Evolutionary conservation across 2,888 invertebrate species (phyloP).

Genomic region (Thymelicus sylvestris): DNA sequence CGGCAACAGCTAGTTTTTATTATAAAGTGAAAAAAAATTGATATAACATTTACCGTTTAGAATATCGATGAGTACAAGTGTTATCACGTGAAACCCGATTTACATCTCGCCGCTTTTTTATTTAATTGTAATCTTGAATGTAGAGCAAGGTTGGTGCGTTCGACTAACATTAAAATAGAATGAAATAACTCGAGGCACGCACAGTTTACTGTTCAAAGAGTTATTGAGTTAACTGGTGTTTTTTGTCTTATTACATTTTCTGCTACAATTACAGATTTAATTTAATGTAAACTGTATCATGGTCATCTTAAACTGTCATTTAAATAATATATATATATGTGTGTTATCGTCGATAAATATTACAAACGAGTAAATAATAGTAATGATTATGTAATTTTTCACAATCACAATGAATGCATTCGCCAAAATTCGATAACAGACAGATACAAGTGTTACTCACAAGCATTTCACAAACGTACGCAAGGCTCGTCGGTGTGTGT

Average conservation of each 20-base stretch:
- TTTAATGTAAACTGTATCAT: background rate
- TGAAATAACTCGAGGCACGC: slow-evolving; percentile 70
- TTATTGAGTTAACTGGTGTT: slow-evolving; percentile 50
- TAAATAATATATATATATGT: background rate
- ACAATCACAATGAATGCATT: slow-evolving; percentile 6
- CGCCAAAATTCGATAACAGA: slow-evolving; percentile 12
- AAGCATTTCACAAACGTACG: slow-evolving; percentile 15
- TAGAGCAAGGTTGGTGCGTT: slow-evolving; percentile 76
- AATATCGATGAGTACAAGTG: background rate
- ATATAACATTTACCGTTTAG: too few species aligned
- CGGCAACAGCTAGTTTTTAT: too few species aligned
- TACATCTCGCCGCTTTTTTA: slow-evolving; percentile 44
- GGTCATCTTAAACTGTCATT: background rate
- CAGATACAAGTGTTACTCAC: slow-evolving; percentile 12
- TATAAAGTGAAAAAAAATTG: too few species aligned
- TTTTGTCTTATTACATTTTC: slow-evolving; percentile 21
- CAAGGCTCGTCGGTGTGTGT: slow-evolving; percentile 10
- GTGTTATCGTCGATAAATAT: background rate
- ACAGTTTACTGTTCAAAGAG: slow-evolving; percentile 56
- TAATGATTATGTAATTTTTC: background rate
- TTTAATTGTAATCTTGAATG: slow-evolving; percentile 74
- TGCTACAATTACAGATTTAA: slow-evolving; percentile 13
- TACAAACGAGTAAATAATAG: background rate
- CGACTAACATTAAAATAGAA: slow-evolving; percentile 74
- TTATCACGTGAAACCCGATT: slow-evolving; percentile 40